Evolutionary conservation across 2,888 invertebrate genomes (phyloP), one percentile per base, ranked within the genome.

Genomic region (Caenorhabditis virilis): DNA sequence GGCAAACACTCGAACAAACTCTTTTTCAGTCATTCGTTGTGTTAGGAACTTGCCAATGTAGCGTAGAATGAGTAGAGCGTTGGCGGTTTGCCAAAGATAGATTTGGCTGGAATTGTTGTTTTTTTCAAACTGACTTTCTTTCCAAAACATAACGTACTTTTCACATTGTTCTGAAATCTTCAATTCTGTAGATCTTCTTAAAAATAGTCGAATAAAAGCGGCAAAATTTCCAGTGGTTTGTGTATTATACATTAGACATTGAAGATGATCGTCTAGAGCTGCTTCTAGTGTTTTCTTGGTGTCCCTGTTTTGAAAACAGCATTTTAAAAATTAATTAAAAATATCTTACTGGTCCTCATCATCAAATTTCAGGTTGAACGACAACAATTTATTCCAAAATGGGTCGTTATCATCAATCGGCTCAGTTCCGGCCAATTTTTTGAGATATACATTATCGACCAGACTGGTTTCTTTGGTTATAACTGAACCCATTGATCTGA

Each of bases 31-130:
- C 15, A 93, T 89, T 76, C 91, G 91, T 84, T 95, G 93, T 15
- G 93, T 90, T 38, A 95, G 87, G 83, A 92, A 95, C 84, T 95
- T 95, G 60, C 88, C 70, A 88, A 91, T 78, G 74, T 85, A 85
- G 13, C 95, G 88, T 59, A 95, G 89, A 25, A 94, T 90, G 81
- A 94, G 93, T 46, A 98, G 85, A 0, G 92, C 91, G 85, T 97
- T 97, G 85, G 91, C 92, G 0, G 92, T 90, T 85, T 95, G 95
- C 93, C 94, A 95, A 50, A 91, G 90, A 77, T 93, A 89, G 78
- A 90, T 87, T 74, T 88, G 88, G 78, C 90, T 90, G 83, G 56
- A 87, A 74, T 18, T 6, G 18, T 39, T 9, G 23, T 38, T 18
- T 26, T 50, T 16, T 1, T 1, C 20, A 2, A 42, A 22, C 4